Percentiles rank a stretch among this genome's conserved stretches.
Conservation (phyloP, 1,140 invertebrate genomes). For the Macrobrachium nipponense region DNA sequence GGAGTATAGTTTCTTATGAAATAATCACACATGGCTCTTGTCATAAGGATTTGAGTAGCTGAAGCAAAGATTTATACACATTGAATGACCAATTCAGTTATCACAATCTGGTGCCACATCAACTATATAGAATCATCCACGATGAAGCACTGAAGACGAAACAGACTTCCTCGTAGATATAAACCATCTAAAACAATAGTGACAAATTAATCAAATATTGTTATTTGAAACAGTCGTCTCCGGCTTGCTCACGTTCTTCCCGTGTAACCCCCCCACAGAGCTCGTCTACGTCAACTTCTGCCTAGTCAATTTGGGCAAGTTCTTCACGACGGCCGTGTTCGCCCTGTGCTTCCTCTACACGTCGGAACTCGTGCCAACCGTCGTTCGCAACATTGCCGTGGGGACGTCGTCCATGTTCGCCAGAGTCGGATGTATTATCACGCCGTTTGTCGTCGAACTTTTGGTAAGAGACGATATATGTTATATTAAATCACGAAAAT, state of each 20-base stretch:
- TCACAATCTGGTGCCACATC: no score
- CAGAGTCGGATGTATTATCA: conserved; percentile 81
- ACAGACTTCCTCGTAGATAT: no score
- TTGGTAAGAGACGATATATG: conserved; percentile 3
- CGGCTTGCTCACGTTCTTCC: neutral
- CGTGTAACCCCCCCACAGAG: conserved; percentile 3
- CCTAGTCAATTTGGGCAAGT: conserved; percentile 75
- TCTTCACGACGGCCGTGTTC: conserved; percentile 86
- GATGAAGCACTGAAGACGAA: no score
- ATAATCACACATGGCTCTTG: no score
- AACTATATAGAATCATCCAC: no score
- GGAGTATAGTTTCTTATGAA: no score
- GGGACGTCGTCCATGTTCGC: conserved; percentile 83
- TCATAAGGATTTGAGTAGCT: no score
- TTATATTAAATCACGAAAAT: no score
- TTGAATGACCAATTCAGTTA: no score
- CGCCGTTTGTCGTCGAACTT: conserved; percentile 78
- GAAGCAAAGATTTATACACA: no score
- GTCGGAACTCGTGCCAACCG: conserved; percentile 85
- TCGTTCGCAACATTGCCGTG: conserved; percentile 83
- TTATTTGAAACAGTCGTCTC: neutral
- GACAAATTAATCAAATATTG: no score
- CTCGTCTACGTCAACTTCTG: conserved; percentile 53
- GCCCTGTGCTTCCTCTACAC: conserved; percentile 84
- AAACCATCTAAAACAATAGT: no score